phyloP scores from a whole-genome alignment of 2,888 invertebrate genomes.

The Auanema freiburgensis region DNA sequence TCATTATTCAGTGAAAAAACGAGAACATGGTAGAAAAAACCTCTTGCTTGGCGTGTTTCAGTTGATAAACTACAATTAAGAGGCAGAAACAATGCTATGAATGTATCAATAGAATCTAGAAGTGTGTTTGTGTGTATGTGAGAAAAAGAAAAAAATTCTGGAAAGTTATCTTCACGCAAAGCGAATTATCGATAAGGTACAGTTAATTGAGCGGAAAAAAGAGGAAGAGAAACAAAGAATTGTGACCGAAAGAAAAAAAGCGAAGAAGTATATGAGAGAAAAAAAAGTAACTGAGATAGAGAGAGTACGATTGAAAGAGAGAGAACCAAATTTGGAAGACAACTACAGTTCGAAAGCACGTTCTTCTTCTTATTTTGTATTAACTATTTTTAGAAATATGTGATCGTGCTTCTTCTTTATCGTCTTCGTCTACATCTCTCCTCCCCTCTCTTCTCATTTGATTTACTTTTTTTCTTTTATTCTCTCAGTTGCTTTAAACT shows the following conservation, averaged over 20 bases:
- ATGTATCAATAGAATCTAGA: background rate
- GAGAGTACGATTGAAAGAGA: background rate
- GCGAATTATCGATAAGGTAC: too few species aligned
- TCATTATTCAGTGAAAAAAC: background rate
- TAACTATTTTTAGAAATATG: too few species aligned
- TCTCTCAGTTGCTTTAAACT: too few species aligned
- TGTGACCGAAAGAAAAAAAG: constrained; percentile 1
- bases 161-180: too few species aligned
- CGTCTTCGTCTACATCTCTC: constrained; percentile 7
- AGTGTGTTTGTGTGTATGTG: background rate
- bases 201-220: background rate
- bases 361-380: too few species aligned
- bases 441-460: constrained; percentile 2
- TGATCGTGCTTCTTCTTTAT: constrained; percentile 5
- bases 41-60: background rate
- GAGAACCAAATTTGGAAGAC: constrained; percentile 7
- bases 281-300: background rate
- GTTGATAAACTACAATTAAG: constrained; percentile 6
- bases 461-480: background rate
- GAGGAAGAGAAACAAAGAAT: background rate
- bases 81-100: constrained; percentile 5
- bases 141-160: constrained; percentile 8
- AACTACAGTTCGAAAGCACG: background rate
- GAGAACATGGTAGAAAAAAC: constrained; percentile 9
- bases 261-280: background rate